These are phyloP conservation scores for Smithornis capensis DNA, from an alignment of 2,113 vertebrate species.

Conservation along the genomic window DNA sequence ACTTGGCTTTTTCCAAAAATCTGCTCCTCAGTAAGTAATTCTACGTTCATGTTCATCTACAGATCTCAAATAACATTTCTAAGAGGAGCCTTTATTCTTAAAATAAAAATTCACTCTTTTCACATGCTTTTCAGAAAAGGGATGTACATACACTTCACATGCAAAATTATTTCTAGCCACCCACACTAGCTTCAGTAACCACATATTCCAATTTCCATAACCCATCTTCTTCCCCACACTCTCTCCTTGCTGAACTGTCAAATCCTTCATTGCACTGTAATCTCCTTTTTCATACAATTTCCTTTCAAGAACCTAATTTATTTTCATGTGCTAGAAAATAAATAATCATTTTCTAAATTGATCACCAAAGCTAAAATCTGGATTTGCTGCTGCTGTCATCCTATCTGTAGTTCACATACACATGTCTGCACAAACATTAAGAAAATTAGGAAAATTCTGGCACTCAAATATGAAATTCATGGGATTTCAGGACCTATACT, in stretches of 20 bases:
- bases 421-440: neutral
- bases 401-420: neutral
- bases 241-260: slow-evolving; percentile 31
- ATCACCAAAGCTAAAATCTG: neutral
- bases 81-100: neutral
- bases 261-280: neutral
- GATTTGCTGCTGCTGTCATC: neutral
- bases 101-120: slow-evolving; percentile 42
- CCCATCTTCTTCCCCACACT: slow-evolving; percentile 42
- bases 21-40: neutral
- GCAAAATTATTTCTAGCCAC: slow-evolving; percentile 64
- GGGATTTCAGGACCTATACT: neutral
- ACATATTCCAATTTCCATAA: slow-evolving; percentile 63
- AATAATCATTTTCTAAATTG: slow-evolving; percentile 1
- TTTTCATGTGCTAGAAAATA: slow-evolving; percentile 12
- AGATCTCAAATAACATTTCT: neutral
- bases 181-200: slow-evolving; percentile 55
- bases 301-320: neutral
- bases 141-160: slow-evolving; percentile 43
- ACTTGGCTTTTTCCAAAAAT: neutral
- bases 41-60: neutral
- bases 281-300: slow-evolving; percentile 28
- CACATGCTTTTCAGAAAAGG: slow-evolving; percentile 24
- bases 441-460: neutral
- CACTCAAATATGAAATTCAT: neutral